A percentile compares a stretch with the other conserved stretches of the same genome.
These are phyloP conservation scores for Odontocolon sp. DNA, from an alignment of 2,888 invertebrate species.

Conservation along the genomic window DNA sequence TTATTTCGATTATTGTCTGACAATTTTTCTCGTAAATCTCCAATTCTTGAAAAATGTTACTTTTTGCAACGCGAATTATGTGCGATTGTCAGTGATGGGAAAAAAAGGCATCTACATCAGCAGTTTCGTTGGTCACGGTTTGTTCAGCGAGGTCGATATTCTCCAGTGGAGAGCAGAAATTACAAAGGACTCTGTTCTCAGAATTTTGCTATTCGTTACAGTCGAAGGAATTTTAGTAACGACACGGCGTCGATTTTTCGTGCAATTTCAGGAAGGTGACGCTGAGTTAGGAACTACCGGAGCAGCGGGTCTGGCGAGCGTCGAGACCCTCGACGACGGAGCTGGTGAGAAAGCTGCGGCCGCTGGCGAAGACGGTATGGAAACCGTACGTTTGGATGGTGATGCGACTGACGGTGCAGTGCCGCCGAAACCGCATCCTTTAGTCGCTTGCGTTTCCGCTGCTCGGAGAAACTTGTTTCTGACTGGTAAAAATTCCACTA, in stretches of 20 bases:
- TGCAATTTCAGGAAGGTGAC: conserved; percentile 76
- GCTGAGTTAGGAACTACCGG: conserved; percentile 83
- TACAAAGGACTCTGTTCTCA: neutral
- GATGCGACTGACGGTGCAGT: conserved; percentile 79
- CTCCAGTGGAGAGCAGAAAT: neutral
- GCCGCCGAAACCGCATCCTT: conserved; percentile 72
- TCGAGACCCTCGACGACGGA: conserved; percentile 91
- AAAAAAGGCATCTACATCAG: conserved; percentile 63
- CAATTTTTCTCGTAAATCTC: too few species aligned
- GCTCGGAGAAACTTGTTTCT: conserved; percentile 84
- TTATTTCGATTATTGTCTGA: too few species aligned
- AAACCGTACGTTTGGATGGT: conserved; percentile 86
- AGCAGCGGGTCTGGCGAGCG: conserved; percentile 89
- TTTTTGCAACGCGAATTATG: too few species aligned
- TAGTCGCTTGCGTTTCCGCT: conserved; percentile 69
- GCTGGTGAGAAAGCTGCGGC: conserved; percentile 84
- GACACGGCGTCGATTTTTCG: neutral
- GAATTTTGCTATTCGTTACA: neutral
- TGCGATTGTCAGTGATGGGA: conserved; percentile 52
- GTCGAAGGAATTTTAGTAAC: neutral
- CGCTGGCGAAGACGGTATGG: conserved; percentile 86
- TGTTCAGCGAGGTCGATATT: conserved; percentile 59
- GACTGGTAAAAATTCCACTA: conserved; percentile 81
- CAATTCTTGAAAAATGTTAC: too few species aligned
- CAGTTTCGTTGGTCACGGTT: conserved; percentile 63